phyloP scores from a whole-genome alignment of 2,797 vertebrate genomes.

The Astyanax mexicanus region DNA sequence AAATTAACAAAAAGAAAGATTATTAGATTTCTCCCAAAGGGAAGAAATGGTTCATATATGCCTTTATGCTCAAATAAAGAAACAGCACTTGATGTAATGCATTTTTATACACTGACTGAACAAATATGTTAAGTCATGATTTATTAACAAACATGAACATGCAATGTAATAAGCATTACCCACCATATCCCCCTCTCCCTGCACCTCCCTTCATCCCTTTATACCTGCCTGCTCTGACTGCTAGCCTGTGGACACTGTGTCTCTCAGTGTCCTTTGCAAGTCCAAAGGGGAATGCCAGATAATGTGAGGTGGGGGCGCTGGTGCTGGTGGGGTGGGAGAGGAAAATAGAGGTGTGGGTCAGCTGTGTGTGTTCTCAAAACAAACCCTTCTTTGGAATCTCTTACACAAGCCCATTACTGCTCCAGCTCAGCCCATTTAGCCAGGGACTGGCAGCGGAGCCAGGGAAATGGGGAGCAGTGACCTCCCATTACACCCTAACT shows the following conservation, averaged over 20 bases:
- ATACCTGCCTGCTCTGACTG: not conserved
- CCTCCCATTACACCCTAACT: constrained; percentile 4
- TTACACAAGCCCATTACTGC: constrained; percentile 24
- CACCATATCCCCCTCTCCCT: not conserved
- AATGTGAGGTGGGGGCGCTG: not conserved
- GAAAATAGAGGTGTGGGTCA: constrained; percentile 2
- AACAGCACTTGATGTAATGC: too few relatives aligned
- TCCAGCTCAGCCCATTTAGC: not conserved
- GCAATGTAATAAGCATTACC: too few relatives aligned
- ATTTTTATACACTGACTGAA: too few relatives aligned
- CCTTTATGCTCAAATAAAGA: too few relatives aligned
- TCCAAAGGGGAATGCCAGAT: not conserved
- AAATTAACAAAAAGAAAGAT: too few relatives aligned
- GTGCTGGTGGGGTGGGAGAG: constrained; percentile 1
- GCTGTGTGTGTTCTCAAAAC: constrained; percentile 23
- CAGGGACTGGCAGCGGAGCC: not conserved
- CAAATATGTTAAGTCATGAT: too few relatives aligned
- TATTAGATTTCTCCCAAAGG: too few relatives aligned
- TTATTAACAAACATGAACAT: too few relatives aligned
- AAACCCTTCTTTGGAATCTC: not conserved
- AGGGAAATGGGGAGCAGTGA: constrained; percentile 9
- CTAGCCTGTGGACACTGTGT: not conserved
- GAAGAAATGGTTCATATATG: too few relatives aligned
- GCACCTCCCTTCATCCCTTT: not conserved
- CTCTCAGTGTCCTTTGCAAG: not conserved